These are phyloP conservation scores for Stegostoma tigrinum DNA, from an alignment of 2,113 vertebrate genomes.

Conservation along the genomic window DNA sequence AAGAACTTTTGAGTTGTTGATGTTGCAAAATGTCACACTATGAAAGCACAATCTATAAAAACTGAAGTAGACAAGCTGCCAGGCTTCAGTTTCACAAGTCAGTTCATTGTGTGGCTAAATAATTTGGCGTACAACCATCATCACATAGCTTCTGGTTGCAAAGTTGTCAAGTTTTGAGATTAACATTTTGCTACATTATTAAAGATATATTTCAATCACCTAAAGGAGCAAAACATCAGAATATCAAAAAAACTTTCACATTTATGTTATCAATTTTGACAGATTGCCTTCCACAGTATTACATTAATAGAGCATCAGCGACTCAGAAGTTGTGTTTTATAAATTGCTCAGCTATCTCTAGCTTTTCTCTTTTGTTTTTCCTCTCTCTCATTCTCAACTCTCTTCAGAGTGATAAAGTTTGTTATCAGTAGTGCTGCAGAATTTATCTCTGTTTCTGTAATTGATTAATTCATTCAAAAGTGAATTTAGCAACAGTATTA, in stretches of 20 bases:
- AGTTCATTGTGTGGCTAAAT: neutral
- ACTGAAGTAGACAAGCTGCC: neutral
- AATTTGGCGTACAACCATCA: neutral
- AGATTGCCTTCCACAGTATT: neutral
- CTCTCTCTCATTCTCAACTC: neutral
- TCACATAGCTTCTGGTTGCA: neutral
- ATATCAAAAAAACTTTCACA: neutral
- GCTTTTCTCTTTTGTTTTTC: neutral
- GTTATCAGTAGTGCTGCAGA: neutral
- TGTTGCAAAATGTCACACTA: neutral
- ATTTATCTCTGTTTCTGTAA: neutral
- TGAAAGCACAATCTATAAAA: neutral
- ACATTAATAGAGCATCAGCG: neutral
- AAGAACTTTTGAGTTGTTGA: neutral
- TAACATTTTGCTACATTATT: neutral
- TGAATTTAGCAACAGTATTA: neutral
- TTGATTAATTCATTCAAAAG: neutral
- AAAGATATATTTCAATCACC: neutral
- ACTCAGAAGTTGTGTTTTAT: neutral
- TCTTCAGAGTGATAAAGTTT: neutral
- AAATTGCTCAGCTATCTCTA: neutral
- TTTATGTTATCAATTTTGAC: neutral
- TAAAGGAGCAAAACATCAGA: neutral
- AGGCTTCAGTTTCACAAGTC: neutral
- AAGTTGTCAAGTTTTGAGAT: neutral